Percentiles rank a stretch among this genome's conserved stretches.
These are phyloP conservation scores for Zoanthus gigantus DNA, from an alignment of 92 coral and sea anemone species.

Conservation along the genomic window DNA sequence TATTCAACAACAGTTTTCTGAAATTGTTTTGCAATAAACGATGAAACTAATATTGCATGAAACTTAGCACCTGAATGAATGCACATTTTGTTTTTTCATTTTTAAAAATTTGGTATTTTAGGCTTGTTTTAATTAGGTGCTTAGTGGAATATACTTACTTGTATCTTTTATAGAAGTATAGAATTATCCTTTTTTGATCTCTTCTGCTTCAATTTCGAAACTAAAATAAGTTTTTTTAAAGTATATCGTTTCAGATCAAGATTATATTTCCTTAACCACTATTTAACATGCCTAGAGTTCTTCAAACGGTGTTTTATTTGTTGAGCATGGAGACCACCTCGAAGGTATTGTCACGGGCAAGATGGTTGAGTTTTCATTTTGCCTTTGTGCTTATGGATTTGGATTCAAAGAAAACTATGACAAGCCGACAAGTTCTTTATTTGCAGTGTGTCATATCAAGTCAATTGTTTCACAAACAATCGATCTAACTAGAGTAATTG, in stretches of 20 bases:
- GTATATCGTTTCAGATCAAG: not conserved
- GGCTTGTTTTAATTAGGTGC: conserved; percentile 7
- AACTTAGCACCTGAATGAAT: not conserved
- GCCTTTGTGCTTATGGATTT: conserved; percentile 36
- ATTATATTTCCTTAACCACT: conserved; percentile 11
- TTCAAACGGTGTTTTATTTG: conserved; percentile 29
- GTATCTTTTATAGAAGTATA: not conserved
- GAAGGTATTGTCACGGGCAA: conserved; percentile 40
- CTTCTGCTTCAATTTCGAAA: not conserved
- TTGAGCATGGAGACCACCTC: conserved; percentile 37
- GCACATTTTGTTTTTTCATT: not conserved
- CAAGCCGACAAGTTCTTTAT: conserved; percentile 46
- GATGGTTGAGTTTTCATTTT: conserved; percentile 3
- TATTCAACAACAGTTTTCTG: not conserved
- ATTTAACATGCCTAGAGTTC: conserved; percentile 3
- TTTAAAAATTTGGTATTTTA: not conserved
- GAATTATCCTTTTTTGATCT: not conserved
- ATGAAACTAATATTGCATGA: not conserved
- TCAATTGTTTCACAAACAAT: conserved; percentile 41
- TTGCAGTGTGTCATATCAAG: conserved; percentile 14
- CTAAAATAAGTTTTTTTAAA: not conserved
- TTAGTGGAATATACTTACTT: not conserved
- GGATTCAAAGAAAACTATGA: conserved; percentile 30
- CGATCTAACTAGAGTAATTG: conserved; percentile 29
- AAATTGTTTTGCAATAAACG: not conserved